phyloP scores from a whole-genome alignment of 1,140 invertebrate species.

The Notospermus geniculatus region DNA sequence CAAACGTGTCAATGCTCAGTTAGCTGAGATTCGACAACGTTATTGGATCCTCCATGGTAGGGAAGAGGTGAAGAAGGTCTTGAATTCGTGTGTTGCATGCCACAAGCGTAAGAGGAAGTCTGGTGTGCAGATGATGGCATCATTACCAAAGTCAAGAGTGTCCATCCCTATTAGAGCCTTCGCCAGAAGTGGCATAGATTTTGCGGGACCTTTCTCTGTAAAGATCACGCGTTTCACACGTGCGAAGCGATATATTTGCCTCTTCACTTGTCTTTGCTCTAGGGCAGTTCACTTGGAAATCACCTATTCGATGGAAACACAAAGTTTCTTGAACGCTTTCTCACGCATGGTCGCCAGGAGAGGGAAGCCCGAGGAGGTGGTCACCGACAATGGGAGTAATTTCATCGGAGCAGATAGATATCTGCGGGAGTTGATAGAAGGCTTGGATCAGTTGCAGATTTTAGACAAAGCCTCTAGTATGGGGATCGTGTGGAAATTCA shows the following conservation, averaged over 20 bases:
- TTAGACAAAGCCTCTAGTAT: too few relatives aligned
- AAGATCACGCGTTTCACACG: constrained; percentile 7
- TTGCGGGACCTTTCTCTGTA: constrained; percentile 14
- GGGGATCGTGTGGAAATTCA: background rate
- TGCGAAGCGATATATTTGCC: constrained; percentile 16
- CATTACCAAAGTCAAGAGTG: background rate
- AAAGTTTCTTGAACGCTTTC: constrained; percentile 15
- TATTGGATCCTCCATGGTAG: constrained; percentile 5
- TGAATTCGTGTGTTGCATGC: background rate
- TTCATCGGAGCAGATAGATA: constrained; percentile 16
- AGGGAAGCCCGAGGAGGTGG: constrained; percentile 11
- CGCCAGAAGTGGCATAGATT: constrained; percentile 12
- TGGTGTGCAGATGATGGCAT: too few relatives aligned
- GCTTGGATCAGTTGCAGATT: background rate
- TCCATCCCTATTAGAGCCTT: background rate
- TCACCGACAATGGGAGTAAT: constrained; percentile 22
- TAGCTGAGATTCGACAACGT: background rate
- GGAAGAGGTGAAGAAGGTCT: background rate
- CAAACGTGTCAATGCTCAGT: background rate
- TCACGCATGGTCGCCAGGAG: constrained; percentile 4
- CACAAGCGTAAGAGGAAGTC: background rate
- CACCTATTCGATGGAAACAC: constrained; percentile 12
- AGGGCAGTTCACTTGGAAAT: constrained; percentile 21
- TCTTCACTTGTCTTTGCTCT: constrained; percentile 19
- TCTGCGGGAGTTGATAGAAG: background rate